A percentile compares a stretch with the other conserved stretches of the same genome.
Evolutionary conservation across 2,888 invertebrate genomes (phyloP).

Genomic region (Meiosimyza decipiens): DNA sequence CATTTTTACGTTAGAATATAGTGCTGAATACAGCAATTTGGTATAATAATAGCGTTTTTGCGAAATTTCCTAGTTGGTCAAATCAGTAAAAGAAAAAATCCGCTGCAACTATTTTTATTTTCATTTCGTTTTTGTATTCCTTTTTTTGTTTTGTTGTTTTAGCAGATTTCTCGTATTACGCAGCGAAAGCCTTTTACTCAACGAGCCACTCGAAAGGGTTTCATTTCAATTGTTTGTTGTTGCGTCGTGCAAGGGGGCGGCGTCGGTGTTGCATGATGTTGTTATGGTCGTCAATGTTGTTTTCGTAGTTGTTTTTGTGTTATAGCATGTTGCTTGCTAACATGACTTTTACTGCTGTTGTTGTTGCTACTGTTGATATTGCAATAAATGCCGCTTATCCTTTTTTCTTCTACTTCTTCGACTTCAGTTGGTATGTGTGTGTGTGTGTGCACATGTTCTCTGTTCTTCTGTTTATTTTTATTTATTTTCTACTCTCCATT

Average conservation of each 20-base stretch:
- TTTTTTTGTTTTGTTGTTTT: constrained; percentile 13
- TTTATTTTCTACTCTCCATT: constrained; percentile 39
- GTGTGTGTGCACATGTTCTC: neutral
- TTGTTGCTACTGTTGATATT: neutral
- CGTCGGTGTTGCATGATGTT: constrained; percentile 4
- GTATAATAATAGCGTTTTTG: too few species aligned
- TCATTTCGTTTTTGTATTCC: too few species aligned
- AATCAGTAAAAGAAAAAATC: neutral
- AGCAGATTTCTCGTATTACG: constrained; percentile 22
- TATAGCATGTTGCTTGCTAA: constrained; percentile 32
- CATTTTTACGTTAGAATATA: too few species aligned
- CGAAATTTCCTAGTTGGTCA: too few species aligned
- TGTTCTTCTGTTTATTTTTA: neutral
- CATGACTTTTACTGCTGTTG: constrained; percentile 21
- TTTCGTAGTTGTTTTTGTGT: neutral
- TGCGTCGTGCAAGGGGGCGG: neutral
- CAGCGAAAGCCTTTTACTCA: neutral
- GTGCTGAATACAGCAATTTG: too few species aligned
- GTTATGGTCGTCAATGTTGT: neutral
- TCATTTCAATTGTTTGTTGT: neutral
- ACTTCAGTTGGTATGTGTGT: neutral
- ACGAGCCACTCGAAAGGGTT: constrained; percentile 10
- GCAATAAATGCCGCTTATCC: neutral
- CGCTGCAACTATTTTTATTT: constrained; percentile 4
- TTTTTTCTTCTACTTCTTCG: neutral